Percentiles rank a stretch among this genome's conserved stretches.
Conservation (phyloP, 92 coral and sea anemone genomes). For the Pocillopora grandis region DNA sequence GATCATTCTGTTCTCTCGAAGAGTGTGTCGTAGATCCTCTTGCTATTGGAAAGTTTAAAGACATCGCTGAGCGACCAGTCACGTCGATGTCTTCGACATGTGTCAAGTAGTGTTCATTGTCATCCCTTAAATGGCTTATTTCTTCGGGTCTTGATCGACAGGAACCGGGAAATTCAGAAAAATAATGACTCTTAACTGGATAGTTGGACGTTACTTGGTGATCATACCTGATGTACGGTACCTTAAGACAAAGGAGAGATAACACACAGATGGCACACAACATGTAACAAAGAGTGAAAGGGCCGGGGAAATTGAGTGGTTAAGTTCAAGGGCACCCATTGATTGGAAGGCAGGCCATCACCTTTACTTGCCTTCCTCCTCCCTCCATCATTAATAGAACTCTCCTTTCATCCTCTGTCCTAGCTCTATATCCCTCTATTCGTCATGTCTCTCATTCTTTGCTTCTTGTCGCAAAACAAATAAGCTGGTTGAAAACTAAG, state of each 20-base stretch:
- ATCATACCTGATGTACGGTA: background rate
- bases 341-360: no score
- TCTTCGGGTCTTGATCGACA: constrained; percentile 1
- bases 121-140: background rate
- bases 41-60: constrained; percentile 5
- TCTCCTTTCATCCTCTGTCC: background rate
- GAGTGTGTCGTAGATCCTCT: background rate
- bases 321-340: no score
- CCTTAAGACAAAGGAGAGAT: background rate
- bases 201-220: background rate
- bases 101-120: background rate
- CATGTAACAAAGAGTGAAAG: no score
- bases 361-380: no score
- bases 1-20: background rate
- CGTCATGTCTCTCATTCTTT: background rate
- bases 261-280: background rate
- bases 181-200: background rate
- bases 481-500: background rate
- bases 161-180: background rate
- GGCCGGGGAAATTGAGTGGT: no score
- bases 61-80: background rate
- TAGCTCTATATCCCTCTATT: background rate
- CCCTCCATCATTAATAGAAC: background rate
- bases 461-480: background rate
- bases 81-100: background rate